Evolutionary conservation across 2,888 invertebrate species (phyloP), one percentile per base, ranked within the genome.

Genomic region (Philereme transversata): DNA sequence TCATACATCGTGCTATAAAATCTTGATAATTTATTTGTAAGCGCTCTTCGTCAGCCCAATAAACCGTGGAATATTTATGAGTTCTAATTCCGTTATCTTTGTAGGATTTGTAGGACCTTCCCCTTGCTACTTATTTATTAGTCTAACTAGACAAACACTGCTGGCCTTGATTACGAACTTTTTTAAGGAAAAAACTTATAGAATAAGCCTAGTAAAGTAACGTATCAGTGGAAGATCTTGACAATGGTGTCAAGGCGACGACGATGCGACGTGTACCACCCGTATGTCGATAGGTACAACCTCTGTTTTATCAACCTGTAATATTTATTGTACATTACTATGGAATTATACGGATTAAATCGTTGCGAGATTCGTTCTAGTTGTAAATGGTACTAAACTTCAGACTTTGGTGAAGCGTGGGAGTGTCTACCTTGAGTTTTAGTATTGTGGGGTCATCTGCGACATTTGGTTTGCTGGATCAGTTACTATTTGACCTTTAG

Each of bases 251-350:
- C 90, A 90, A 88, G 90, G 90, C 79, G 72, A 79, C 72, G 68
- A 22, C 3, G 22, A 22, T 22, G 22, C 22, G 22, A 22, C 22
- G 22, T 22, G 73, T 64, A 69, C 69, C 70, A 81, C 91, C 91
- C 91, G 88, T 87, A 91, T 91, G 75, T 62, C 69, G 90, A 88
- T 88, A 88, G 86, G 22, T 81, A 77, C 81, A 87, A 78, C 86
- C 86, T 86, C 75, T 69, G 55, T 58, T 49, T 57, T 67, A 72
- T 75, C 70, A 67, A 71, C 67, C 62, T 63, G 53, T 58, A 64
- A 11, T 65, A 67, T 69, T 65, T 69, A 76, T 74, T 11, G 11
- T 44, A 53, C 67, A 72, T 68, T 74, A 73, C 68, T 60, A 65
- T 55, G 51, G 54, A 62, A 60, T 57, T 66, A 46, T 61, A 50